Evolutionary conservation across 2,113 vertebrate species (phyloP), one percentile per base, ranked within the genome.

Genomic region (Tympanuchus pallidicinctus): DNA sequence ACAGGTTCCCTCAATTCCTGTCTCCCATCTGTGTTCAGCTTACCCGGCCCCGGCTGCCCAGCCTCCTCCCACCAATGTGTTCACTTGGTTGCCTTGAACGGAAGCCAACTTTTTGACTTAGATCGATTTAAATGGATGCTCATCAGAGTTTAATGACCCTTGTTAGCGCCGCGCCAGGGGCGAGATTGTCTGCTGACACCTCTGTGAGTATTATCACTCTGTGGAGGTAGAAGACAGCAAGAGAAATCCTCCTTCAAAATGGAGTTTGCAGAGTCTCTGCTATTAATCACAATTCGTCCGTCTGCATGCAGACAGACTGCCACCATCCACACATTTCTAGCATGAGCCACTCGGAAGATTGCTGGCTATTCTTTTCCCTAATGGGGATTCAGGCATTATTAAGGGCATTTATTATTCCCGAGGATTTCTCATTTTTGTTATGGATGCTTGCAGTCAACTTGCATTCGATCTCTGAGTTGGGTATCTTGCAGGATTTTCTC

Each of bases 71-170:
- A 11, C 52, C 70, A 40, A 20, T 1, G 11, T 1, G 0, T 8
- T 50, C 32, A n/a, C 27, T 25, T 73, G 0, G 45, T 66, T 70
- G 63, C 90, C 88, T 83, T 81, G 88, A 76, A 21, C 25, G 56
- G 52, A 1, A 81, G 72, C 80, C 96, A 93, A 36, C 5, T 27
- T 86, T 94, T 84, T 86, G 69, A 36, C 88, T 86, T 60, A 56
- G 56, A 95, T 96, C 72, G 10, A 86, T 95, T 93, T 91, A 81
- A 93, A 93, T 64, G 69, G 73, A 52, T 93, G 61, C 88, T 96
- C 92, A 95, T 96, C 86, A 83, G 76, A 54, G 82, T 71, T 95
- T 95, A 96, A 95, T 90, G 93, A 93, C 88, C 83, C 92, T 92
- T 90, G 86, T 94, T 93, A 95, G 90, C 61, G 56, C 65, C 28